Base-by-base conservation (phyloP, 2,797 vertebrate species). In the Sylvia borin region DNA sequence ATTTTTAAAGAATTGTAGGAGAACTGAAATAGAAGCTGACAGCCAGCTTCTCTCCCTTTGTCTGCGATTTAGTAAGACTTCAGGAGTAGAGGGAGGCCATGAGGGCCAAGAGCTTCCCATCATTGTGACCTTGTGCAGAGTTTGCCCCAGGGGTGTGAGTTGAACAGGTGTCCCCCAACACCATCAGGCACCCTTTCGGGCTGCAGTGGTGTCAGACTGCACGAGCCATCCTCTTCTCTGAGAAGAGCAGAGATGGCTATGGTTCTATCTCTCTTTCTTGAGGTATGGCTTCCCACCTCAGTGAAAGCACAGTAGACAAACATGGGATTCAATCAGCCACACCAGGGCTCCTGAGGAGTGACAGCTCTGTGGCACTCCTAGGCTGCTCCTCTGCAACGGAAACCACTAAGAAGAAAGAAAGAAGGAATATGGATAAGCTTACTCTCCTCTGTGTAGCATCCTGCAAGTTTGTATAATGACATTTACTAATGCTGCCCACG, bases 401-500 rank as follows among this genome's bases (percentile, higher is more conserved):
- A 90, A 2, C 36, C 38, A 40, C 72, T 53, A 54, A 82, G 50
- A 14, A 54, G 26, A 36, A 68, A 62, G 42, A 48, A 82, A 54
- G 25, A 27, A 70, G 21, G 34, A 74, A 48, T 51, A 32, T 42
- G 79, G 60, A 40, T 34, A 82, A 67, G 68, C 71, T 92, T 88
- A 32, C 11, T 54, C 38, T 68, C 31, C 62, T 62, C 58, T 70
- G 27, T 65, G 51, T 71, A 71, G 81, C 82, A 82, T 70, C 70
- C 54, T 73, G 71, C 71, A 89, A 85, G 60, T 57, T 75, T 92
- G 43, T 66, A 34, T 72, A 57, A 92, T 88, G 81, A 68, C 53
- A 62, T 76, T 92, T 92, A 81, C 58, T 82, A 83, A 92, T 88
- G 84, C 72, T 93, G 53, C 75, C 84, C 86, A 85, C 80, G 81